Conservation (phyloP, 2,797 vertebrate genomes). For the Oophaga sylvatica region DNA sequence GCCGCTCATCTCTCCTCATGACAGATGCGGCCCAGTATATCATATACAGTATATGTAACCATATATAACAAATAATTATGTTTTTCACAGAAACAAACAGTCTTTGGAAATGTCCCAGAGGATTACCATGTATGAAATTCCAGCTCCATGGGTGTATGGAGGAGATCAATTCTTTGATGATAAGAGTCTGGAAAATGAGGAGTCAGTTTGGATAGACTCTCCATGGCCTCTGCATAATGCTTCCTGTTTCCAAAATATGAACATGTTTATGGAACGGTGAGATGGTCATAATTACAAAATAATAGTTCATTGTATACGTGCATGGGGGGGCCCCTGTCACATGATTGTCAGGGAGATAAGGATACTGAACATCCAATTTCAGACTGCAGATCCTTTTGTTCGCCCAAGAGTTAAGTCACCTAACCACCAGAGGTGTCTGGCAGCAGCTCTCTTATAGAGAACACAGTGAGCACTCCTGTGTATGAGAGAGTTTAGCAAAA, state of each 20-base stretch:
- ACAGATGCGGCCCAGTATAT: too few species aligned
- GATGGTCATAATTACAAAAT: not conserved
- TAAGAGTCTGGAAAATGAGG: constrained; percentile 21
- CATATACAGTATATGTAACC: not conserved
- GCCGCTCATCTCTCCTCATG: too few species aligned
- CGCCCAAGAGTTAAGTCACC: too few species aligned
- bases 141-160: constrained; percentile 46
- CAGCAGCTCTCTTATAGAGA: too few species aligned
- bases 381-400: too few species aligned
- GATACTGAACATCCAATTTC: too few species aligned
- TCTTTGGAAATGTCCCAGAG: not conserved
- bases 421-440: too few species aligned
- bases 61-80: not conserved
- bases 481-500: too few species aligned
- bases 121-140: constrained; percentile 44
- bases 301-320: not conserved
- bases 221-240: constrained; percentile 58
- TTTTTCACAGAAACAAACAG: constrained; percentile 35
- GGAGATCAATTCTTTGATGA: constrained; percentile 35
- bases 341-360: too few species aligned
- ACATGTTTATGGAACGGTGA: constrained; percentile 61
- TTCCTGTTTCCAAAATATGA: constrained; percentile 57
- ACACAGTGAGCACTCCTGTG: too few species aligned
- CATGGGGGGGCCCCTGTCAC: too few species aligned
- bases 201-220: constrained; percentile 41